Conservation (phyloP, 2,888 invertebrate species). For the Epirrita christyi region DNA sequence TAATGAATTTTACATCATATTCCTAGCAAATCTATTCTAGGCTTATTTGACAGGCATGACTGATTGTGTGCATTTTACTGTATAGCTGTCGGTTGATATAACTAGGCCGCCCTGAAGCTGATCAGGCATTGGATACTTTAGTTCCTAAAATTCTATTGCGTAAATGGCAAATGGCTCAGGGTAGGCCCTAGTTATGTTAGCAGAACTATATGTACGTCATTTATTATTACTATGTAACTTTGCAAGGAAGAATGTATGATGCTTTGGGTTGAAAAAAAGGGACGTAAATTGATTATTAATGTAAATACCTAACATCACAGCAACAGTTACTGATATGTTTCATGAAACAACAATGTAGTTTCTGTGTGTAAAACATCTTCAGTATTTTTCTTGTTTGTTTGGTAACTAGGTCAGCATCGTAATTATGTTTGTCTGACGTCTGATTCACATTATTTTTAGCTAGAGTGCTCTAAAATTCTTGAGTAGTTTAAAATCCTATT, state of each 20-base stretch:
- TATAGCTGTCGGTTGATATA: too few species aligned
- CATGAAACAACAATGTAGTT: too few species aligned
- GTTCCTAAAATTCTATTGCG: too few species aligned
- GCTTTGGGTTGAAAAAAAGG: neutral
- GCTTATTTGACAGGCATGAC: slow-evolving; percentile 11
- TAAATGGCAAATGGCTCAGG: too few species aligned
- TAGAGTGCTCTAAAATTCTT: slow-evolving; percentile 14
- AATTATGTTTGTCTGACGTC: slow-evolving; percentile 35
- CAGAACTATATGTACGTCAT: too few species aligned
- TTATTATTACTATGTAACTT: too few species aligned
- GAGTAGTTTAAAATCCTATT: neutral
- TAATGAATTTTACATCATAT: slow-evolving; percentile 25
- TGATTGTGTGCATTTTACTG: slow-evolving; percentile 8
- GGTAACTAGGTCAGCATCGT: slow-evolving; percentile 44
- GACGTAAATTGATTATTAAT: too few species aligned
- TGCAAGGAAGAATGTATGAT: neutral
- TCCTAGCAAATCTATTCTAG: slow-evolving; percentile 11
- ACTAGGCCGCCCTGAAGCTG: too few species aligned
- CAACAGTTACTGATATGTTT: too few species aligned
- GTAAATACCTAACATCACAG: too few species aligned
- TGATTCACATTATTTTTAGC: slow-evolving; percentile 39
- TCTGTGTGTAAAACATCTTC: slow-evolving; percentile 1
- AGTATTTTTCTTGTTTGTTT: slow-evolving; percentile 35
- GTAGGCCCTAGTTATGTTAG: too few species aligned
- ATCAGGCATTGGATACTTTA: too few species aligned